These are phyloP conservation scores for Monodelphis domestica DNA, from an alignment of 2,797 vertebrate genomes.

Conservation along the genomic window DNA sequence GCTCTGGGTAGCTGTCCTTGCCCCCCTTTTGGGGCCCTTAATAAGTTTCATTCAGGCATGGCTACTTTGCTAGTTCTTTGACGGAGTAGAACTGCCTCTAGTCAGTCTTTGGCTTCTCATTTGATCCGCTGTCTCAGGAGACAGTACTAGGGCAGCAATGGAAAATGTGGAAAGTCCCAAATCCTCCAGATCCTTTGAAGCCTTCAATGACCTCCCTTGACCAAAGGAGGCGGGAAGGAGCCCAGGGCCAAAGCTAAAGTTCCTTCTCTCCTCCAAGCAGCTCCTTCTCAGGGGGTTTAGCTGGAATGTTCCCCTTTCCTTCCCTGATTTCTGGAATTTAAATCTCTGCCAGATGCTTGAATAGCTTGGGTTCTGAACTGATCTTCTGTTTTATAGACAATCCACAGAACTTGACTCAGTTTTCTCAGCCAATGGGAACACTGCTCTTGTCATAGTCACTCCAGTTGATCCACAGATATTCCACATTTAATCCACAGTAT, in stretches of 20 bases:
- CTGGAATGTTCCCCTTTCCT: not conserved
- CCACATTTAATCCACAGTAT: not conserved
- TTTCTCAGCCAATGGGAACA: not conserved
- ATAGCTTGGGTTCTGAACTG: not conserved
- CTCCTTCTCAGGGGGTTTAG: not conserved
- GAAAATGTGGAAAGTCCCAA: not conserved
- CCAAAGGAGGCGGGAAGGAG: constrained; percentile 16
- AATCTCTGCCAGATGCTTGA: not conserved
- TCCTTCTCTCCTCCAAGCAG: not conserved
- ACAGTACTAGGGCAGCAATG: not conserved
- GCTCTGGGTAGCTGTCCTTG: not conserved
- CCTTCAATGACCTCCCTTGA: constrained; percentile 6
- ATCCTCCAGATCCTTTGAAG: not conserved
- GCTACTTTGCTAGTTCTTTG: not conserved
- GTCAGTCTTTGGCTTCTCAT: not conserved
- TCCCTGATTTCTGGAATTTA: not conserved
- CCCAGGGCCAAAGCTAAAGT: constrained; percentile 1
- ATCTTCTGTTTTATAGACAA: not conserved
- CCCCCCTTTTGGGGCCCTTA: not conserved
- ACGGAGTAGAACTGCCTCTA: not conserved
- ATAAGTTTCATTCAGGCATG: not conserved
- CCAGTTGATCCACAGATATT: not conserved
- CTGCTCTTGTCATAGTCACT: not conserved
- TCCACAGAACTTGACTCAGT: not conserved
- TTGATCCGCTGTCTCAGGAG: not conserved